Base-by-base conservation (phyloP, 2,888 invertebrate genomes). In the Hirudinaria manillensis region DNA sequence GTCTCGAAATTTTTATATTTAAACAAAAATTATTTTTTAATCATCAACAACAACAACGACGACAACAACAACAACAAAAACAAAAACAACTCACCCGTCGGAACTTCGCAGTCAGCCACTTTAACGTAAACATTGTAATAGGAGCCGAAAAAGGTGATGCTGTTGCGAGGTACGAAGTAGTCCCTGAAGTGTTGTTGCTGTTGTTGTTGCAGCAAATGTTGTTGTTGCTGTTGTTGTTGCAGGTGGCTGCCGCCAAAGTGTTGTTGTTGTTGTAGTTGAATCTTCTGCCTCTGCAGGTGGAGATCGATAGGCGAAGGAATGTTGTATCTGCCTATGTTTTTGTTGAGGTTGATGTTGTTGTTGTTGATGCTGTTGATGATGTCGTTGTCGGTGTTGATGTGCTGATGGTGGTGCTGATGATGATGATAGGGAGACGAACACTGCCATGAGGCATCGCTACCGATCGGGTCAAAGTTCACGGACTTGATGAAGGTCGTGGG, bases 91-190 rank as follows among this genome's bases (percentile, higher is more conserved):
- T 45, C 27, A 78, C 78, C 73, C 34, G 13, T 68, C 2, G 77
- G 77, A 19, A 55, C 29, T 16, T 61, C 67, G 56, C 78, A 78
- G 3, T 66, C 34, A 19, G 77, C 78, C 67, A 78, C 53, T 55
- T 78, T 78, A 16, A 78, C 67, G 38, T 78, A 78, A 27, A 65
- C 77, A 34, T 78, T 73, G 67, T 78, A 78, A 55, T 78, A 78
- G 3, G 78, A 78, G 7, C 78, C 78, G 21, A 24, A 29, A 68
- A 78, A 76, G 0, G 77, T 76, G 61, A 76, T 76, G 45, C 38
- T 53, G 36, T 75, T 77, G 29, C 32, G 32, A 27, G 34, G 32
- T 6, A 21, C 32, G 10, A 24, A 34, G 16, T 24, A 67, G 24
- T 67, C 67, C 21, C 34, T n/a, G 67, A 32, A 67, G 24, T 67